Percentiles rank a stretch among this genome's conserved stretches.
Evolutionary conservation across 1,140 invertebrate genomes (phyloP).

Genomic region (Anthonomus grandis): DNA sequence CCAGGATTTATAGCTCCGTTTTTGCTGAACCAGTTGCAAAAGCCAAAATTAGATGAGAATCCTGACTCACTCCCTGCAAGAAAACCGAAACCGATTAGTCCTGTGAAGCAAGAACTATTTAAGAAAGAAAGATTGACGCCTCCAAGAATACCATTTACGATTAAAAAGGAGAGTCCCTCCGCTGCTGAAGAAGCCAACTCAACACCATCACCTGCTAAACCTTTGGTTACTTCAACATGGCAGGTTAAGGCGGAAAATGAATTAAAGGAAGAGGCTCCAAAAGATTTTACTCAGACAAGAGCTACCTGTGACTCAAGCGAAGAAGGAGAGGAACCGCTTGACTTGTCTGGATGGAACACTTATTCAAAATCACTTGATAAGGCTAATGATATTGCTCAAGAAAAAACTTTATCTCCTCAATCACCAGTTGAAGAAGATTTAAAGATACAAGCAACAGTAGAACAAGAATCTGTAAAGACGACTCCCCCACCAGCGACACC

Average conservation of each 20-base stretch:
- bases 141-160: slow-evolving; percentile 48
- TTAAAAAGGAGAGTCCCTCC: slow-evolving; percentile 59
- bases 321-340: slow-evolving; percentile 64
- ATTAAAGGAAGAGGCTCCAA: slow-evolving; percentile 37
- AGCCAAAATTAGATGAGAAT: slow-evolving; percentile 40
- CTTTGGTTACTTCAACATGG: slow-evolving; percentile 49
- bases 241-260: slow-evolving; percentile 41
- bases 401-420: slow-evolving; percentile 18
- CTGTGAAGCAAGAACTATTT: slow-evolving; percentile 33
- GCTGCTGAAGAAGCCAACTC: slow-evolving; percentile 63
- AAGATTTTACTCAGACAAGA: slow-evolving; percentile 30
- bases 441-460: slow-evolving; percentile 38
- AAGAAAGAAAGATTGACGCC: slow-evolving; percentile 51
- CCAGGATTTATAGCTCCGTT: slow-evolving; percentile 54
- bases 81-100: slow-evolving; percentile 37
- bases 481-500: slow-evolving; percentile 40
- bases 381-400: slow-evolving; percentile 7
- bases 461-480: slow-evolving; percentile 33
- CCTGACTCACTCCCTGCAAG: slow-evolving; percentile 38
- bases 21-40: slow-evolving; percentile 51
- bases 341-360: slow-evolving; percentile 60
- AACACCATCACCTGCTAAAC: slow-evolving; percentile 62
- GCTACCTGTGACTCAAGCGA: slow-evolving; percentile 35
- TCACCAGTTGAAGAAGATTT: slow-evolving; percentile 29
- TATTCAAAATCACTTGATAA: slow-evolving; percentile 35